phyloP scores from a whole-genome alignment of 2,113 vertebrate species.

The Picathartes gymnocephalus region DNA sequence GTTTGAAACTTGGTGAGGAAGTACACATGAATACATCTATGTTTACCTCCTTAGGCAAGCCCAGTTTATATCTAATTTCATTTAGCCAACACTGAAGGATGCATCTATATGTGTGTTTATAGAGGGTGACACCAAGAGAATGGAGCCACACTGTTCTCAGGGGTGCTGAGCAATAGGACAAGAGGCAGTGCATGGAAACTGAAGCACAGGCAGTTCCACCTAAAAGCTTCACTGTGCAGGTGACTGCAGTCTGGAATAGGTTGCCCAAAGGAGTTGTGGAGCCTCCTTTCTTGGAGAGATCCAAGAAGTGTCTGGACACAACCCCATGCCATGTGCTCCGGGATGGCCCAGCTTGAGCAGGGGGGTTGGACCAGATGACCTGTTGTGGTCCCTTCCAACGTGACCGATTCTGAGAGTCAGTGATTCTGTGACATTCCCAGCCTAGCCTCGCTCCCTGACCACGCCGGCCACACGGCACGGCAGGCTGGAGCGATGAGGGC shows the following conservation, averaged over 20 bases:
- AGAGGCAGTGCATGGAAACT: not conserved
- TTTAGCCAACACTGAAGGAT: not conserved
- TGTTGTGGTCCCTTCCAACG: no score
- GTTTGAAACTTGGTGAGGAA: accelerated
- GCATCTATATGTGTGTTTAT: not conserved
- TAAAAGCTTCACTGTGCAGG: not conserved
- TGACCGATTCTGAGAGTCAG: not conserved
- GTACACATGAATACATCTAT: accelerated
- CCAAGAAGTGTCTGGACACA: not conserved
- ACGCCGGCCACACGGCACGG: accelerated
- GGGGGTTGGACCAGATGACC: no score
- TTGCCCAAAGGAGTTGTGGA: not conserved
- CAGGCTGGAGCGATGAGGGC: accelerated
- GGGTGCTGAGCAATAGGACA: not conserved
- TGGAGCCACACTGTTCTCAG: not conserved
- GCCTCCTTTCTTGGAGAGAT: no score
- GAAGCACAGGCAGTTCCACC: not conserved
- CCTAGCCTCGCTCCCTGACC: accelerated
- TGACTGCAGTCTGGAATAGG: not conserved
- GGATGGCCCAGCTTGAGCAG: no score
- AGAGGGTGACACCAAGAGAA: not conserved
- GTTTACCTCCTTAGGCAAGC: not conserved
- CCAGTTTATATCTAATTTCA: not conserved
- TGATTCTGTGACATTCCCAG: not conserved
- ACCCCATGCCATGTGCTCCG: accelerated